Base-by-base conservation (phyloP, 2,113 vertebrate species). In the Semicossyphus pulcher region DNA sequence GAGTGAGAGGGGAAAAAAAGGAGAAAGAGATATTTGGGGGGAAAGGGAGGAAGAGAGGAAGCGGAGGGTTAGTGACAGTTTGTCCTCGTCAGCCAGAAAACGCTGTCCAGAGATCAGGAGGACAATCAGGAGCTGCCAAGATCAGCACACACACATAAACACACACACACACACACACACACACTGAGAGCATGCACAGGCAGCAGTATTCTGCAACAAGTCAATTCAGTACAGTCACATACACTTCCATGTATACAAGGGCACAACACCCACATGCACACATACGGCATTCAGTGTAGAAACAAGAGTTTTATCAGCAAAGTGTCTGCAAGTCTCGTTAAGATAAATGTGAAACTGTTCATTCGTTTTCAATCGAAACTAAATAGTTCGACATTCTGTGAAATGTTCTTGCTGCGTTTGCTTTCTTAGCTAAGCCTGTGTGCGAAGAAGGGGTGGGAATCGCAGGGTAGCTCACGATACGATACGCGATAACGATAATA, bases 1-100 rank as follows among this genome's bases (percentile, higher is more conserved):
- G 78, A 37, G 39, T 7, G 37, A 52, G 41, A 51, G 44, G 2
- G 31, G 8, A 25, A 5, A 10, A 9, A 49, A 25, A 51, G 65
- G 32, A 48, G 36, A 56, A 32, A 83, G 3, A 62, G 45, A 78
- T 29, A 63, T 59, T 10, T 12, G 31, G 44, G 49, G 32, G 9
- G 2, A 25, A 21, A n/a, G 34, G 10, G 57, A 83, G 76, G 61
- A 49, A 81, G 60, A 84, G 65, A 78, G 74, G 79, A 91, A 87
- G 88, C 3, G 57, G 53, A 78, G 74, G 81, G 88, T 92, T 93
- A 92, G 90, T 93, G 90, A 91, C 86, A 88, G 82, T 83, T 89
- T 89, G 82, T 86, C 74, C 63, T 84, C 60, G 76, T 91, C 88
- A 89, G 89, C 81, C 54, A 74, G 61, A 89, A 89, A 83, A 4